Evolutionary conservation across 1,140 invertebrate genomes (phyloP).

Genomic region (Amyelois transitella): DNA sequence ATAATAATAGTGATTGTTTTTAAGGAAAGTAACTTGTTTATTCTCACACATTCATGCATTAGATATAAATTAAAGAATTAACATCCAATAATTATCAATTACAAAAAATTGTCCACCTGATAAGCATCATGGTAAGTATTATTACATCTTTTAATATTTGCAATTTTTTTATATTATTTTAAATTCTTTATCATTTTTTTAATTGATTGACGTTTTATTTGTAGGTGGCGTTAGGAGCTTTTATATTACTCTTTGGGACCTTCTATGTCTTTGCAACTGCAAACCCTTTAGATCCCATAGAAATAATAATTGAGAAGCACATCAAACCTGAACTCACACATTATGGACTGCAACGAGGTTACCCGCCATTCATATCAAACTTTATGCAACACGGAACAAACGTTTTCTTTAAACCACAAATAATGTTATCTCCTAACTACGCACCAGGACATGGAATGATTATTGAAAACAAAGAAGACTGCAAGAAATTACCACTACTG

Average conservation of each 20-base stretch:
- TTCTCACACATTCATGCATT: neutral
- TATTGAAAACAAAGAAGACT: constrained; percentile 5
- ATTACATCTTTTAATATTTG: neutral
- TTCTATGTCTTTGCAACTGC: neutral
- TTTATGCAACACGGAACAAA: constrained; percentile 29
- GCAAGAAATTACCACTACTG: neutral
- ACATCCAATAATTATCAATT: neutral
- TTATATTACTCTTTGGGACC: constrained; percentile 15
- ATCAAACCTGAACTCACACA: neutral
- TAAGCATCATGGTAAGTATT: constrained; percentile 6
- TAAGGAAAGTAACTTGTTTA: neutral
- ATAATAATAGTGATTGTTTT: neutral
- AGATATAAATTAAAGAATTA: neutral
- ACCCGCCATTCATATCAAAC: constrained; percentile 5
- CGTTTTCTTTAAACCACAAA: constrained; percentile 30
- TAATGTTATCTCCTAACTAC: constrained; percentile 10
- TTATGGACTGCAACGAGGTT: neutral
- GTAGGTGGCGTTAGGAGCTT: neutral
- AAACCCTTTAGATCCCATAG: neutral
- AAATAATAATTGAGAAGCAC: constrained; percentile 4
- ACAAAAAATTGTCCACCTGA: neutral
- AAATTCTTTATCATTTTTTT: neutral
- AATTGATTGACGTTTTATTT: neutral
- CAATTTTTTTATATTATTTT: neutral
- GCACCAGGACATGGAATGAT: constrained; percentile 2